Evolutionary conservation across 2,888 invertebrate species (phyloP).

Genomic region (Sussaba pulchella): DNA sequence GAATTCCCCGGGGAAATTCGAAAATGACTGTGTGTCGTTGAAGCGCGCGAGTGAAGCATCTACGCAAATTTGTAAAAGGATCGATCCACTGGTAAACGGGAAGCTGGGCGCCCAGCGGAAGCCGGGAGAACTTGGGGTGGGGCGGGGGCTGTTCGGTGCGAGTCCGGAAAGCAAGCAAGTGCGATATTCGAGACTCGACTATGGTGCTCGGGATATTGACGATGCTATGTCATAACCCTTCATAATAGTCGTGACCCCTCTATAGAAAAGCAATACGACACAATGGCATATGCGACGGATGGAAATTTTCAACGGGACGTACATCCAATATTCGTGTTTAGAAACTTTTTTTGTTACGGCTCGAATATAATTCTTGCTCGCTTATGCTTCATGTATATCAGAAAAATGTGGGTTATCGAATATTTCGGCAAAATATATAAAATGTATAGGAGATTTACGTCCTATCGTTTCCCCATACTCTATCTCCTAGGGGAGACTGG

Average conservation of each 20-base stretch:
- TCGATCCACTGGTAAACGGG: slow-evolving; percentile 54
- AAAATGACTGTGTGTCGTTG: slow-evolving; percentile 59
- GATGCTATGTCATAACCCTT: neutral
- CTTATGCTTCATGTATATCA: too few species aligned
- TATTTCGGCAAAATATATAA: too few species aligned
- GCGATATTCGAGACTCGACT: slow-evolving; percentile 38
- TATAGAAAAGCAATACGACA: slow-evolving; percentile 14
- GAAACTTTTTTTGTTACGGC: too few species aligned
- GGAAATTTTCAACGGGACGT: neutral
- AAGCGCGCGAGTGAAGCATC: slow-evolving; percentile 50
- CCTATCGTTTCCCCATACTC: too few species aligned
- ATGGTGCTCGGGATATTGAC: slow-evolving; percentile 28
- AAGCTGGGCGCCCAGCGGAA: slow-evolving; percentile 10
- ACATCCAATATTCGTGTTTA: neutral
- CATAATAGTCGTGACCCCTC: neutral
- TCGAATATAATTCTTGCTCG: neutral
- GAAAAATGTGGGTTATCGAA: too few species aligned
- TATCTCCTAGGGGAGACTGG: slow-evolving; percentile 14
- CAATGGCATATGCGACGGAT: neutral
- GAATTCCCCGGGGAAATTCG: slow-evolving; percentile 61
- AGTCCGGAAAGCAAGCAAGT: slow-evolving; percentile 24
- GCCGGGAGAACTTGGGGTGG: slow-evolving; percentile 33
- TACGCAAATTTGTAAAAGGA: slow-evolving; percentile 67
- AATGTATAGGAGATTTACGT: too few species aligned
- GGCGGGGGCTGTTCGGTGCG: neutral